Conservation (phyloP, 2,797 vertebrate genomes). For the Bovichtus diacanthus region DNA sequence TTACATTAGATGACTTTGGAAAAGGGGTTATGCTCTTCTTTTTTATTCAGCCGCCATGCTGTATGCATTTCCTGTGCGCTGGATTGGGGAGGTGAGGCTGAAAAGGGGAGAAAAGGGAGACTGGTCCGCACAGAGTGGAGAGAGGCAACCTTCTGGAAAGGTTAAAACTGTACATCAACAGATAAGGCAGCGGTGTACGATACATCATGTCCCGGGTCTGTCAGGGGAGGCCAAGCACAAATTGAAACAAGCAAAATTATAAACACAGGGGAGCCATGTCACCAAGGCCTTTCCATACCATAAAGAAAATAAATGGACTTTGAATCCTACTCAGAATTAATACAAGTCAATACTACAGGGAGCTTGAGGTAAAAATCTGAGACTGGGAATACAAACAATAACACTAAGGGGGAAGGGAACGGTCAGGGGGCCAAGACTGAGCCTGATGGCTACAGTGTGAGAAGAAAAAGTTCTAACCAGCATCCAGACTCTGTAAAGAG, state of each 20-base stretch:
- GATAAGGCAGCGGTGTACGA: slow-evolving; percentile 80
- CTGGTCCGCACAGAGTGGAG: slow-evolving; percentile 40
- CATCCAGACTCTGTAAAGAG: slow-evolving; percentile 13
- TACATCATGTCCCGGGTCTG: slow-evolving; percentile 82
- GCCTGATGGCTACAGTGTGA: slow-evolving; percentile 36
- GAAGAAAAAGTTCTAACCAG: slow-evolving; percentile 42
- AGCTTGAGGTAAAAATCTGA: slow-evolving; percentile 71
- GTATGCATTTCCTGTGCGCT: slow-evolving; percentile 66
- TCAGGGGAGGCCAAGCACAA: slow-evolving; percentile 81
- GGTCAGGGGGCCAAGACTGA: slow-evolving; percentile 42
- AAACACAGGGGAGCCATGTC: slow-evolving; percentile 84
- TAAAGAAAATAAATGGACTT: slow-evolving; percentile 82
- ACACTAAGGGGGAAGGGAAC: slow-evolving; percentile 52
- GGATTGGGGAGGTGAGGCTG: slow-evolving; percentile 40
- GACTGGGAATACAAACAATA: slow-evolving; percentile 66
- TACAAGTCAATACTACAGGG: slow-evolving; percentile 71
- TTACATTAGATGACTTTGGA: slow-evolving; percentile 85
- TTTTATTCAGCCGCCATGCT: slow-evolving; percentile 75
- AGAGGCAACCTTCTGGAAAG: slow-evolving; percentile 83
- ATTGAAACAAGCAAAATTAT: slow-evolving; percentile 86
- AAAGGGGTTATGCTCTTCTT: slow-evolving; percentile 77
- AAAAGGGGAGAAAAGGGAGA: slow-evolving; percentile 23
- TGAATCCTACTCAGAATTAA: slow-evolving; percentile 80
- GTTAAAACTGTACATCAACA: slow-evolving; percentile 87
- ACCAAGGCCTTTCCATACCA: slow-evolving; percentile 75